These are phyloP conservation scores for Platanista minor DNA, from an alignment of 2,113 vertebrate species.

Conservation along the genomic window DNA sequence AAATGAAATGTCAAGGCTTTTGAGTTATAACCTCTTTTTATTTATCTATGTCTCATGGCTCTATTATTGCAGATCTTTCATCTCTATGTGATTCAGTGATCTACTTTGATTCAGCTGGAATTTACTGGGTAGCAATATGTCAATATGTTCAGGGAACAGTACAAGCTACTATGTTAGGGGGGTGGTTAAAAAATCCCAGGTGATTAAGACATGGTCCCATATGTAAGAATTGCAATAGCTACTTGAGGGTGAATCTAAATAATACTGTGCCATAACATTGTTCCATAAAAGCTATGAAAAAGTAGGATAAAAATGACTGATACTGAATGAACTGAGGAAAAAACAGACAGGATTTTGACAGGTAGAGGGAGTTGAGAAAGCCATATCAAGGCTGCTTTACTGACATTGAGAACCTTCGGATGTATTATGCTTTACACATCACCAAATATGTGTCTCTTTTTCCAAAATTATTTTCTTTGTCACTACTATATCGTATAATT, in stretches of 20 bases:
- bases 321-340: neutral
- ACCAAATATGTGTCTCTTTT: neutral
- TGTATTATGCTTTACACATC: neutral
- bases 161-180: neutral
- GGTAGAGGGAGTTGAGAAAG: neutral
- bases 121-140: neutral
- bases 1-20: constrained; percentile 38
- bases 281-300: neutral
- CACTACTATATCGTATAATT: neutral
- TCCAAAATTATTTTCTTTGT: neutral
- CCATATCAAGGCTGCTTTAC: neutral
- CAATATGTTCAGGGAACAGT: neutral
- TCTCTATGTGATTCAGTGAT: neutral
- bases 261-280: neutral
- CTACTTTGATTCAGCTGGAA: neutral
- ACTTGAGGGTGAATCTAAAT: neutral
- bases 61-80: constrained; percentile 3
- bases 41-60: constrained; percentile 24
- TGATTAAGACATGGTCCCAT: neutral
- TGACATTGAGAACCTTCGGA: neutral
- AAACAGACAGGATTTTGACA: neutral
- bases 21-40: constrained; percentile 6
- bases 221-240: neutral
- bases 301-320: neutral
- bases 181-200: neutral